Base-by-base conservation (phyloP, 1,140 invertebrate genomes). In the Homalodisca vitripennis region DNA sequence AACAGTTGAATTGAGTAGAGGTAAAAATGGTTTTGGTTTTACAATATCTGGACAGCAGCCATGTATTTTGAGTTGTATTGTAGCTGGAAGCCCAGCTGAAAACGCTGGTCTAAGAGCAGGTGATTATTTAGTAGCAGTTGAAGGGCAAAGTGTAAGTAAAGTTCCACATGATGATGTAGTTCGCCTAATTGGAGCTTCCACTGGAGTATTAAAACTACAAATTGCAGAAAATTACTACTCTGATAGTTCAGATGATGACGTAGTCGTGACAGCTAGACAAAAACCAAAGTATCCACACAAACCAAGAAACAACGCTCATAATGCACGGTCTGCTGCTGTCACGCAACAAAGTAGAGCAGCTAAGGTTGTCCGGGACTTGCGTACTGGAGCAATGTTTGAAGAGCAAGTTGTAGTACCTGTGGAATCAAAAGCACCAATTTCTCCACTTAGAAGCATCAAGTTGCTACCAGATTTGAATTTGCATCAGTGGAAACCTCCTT, bases 31-130 rank as follows among this genome's bases (percentile, higher is more conserved):
- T 10, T 96, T 93, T 79, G 94, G 94, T 6, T 96, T 96, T 76
- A 96, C 94, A 14, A 94, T 96, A 72, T 95, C 93, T n/a, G 94
- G 94, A 0, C 93, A 97, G 75, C 91, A 93, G 73, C 94, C 94
- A 0, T 95, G 93, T 78, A 89, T 95, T 72, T 82, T 97, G 13
- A 93, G 92, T 73, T 94, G 91, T 78, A 95, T 95, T 74, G 92
- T 94, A 0, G 82, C 85, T 70, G 89, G 90, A 70, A 94, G 92
- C 75, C 92, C 93, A 1, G 93, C 93, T 0, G 91, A 94, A 72
- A 82, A 84, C 68, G 93, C 93, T 22, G 94, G 94, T 1, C 81
- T 98, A 14, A 86, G 93, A 51, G 89, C 93, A 46, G 95, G 95
- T 0, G 94, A 98, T 79, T 95, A 94, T 75, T 81, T 98, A 12